phyloP scores from a whole-genome alignment of 35 echinoderm and acorn worm genomes.

The Anneissia japonica region DNA sequence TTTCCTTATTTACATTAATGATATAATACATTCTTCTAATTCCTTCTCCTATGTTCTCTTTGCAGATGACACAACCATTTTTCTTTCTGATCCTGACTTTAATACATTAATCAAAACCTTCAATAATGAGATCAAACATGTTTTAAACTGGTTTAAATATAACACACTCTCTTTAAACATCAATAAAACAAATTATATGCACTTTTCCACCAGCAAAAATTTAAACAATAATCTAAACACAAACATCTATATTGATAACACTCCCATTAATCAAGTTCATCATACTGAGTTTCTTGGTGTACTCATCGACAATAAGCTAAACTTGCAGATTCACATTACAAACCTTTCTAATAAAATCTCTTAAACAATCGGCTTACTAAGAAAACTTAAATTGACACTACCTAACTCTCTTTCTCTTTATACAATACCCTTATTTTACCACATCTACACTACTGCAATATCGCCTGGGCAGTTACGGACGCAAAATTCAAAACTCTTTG shows the following conservation, averaged over 20 bases:
- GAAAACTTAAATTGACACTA: not conserved
- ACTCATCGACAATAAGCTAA: not conserved
- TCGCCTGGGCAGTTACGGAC: not conserved
- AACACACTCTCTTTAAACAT: not conserved
- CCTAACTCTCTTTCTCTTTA: not conserved
- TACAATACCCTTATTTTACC: not conserved
- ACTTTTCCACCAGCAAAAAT: not conserved
- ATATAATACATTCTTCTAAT: too few relatives aligned
- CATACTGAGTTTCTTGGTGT: not conserved
- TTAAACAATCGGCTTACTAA: not conserved
- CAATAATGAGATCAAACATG: not conserved
- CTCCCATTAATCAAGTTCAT: not conserved
- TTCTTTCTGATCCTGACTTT: not conserved
- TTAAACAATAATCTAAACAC: not conserved
- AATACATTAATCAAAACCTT: not conserved
- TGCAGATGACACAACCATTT: not conserved
- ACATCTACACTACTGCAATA: not conserved
- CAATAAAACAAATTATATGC: not conserved
- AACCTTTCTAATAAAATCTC: not conserved
- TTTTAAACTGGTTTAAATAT: not conserved
- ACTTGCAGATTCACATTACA: not conserved
- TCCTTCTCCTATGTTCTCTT: not conserved
- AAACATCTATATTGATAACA: not conserved
- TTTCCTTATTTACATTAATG: not conserved
- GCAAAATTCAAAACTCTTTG: not conserved